These are phyloP conservation scores for Bombylius discolor DNA, from an alignment of 2,888 invertebrate species.

Conservation along the genomic window DNA sequence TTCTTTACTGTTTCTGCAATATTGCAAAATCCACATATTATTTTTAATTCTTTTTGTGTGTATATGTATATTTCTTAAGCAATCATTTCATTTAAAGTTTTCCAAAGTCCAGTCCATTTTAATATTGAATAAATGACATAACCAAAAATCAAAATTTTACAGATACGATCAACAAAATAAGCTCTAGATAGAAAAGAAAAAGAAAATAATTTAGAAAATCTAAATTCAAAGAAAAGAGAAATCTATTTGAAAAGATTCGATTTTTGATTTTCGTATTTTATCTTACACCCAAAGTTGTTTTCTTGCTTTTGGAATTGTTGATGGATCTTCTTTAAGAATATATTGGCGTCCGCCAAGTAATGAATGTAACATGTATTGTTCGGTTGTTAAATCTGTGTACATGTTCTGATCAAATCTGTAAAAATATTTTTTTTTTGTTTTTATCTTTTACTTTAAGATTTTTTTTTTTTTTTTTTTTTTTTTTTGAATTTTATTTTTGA, in stretches of 20 bases:
- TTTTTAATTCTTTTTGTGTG: not conserved
- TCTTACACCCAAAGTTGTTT: slow-evolving; percentile 54
- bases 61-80: too few relatives aligned
- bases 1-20: not conserved
- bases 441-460: too few relatives aligned
- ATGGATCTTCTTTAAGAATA: slow-evolving; percentile 66
- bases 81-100: not conserved
- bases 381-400: not conserved
- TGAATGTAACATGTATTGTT: slow-evolving; percentile 27
- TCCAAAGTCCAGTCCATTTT: slow-evolving; percentile 3
- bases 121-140: slow-evolving; percentile 7
- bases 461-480: too few relatives aligned
- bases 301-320: slow-evolving; percentile 56
- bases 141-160: slow-evolving; percentile 9
- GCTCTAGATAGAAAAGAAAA: slow-evolving; percentile 6
- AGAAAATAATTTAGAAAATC: too few relatives aligned
- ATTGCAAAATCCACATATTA: too few relatives aligned
- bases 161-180: slow-evolving; percentile 14
- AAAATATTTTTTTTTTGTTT: too few relatives aligned
- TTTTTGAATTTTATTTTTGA: too few relatives aligned
- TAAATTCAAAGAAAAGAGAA: not conserved
- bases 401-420: not conserved
- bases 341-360: slow-evolving; percentile 68
- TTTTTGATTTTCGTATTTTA: not conserved
- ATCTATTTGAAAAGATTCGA: not conserved